A percentile compares a stretch with the other conserved stretches of the same genome.
These are phyloP conservation scores for Habropoda laboriosa DNA, from an alignment of 1,140 invertebrate genomes.

Conservation along the genomic window DNA sequence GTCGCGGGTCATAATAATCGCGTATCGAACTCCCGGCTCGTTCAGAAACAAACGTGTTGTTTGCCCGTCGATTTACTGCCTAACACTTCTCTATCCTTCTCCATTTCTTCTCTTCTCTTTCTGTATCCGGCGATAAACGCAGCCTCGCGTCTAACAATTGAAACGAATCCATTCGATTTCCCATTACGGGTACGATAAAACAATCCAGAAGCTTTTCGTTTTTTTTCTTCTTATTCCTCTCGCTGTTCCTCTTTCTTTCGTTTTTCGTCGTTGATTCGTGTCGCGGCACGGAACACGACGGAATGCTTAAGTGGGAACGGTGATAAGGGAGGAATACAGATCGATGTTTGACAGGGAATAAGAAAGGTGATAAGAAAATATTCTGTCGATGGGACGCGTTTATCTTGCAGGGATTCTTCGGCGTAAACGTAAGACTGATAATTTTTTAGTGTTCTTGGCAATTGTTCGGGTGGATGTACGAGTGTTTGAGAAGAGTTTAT, in stretches of 20 bases:
- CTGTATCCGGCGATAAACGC: constrained; percentile 21
- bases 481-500: too few species aligned
- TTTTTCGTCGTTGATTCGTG: neutral
- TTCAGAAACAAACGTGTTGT: constrained; percentile 74
- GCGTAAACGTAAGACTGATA: neutral
- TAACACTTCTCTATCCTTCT: neutral
- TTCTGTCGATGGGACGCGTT: constrained; percentile 2
- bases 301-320: too few species aligned
- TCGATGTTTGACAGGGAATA: constrained; percentile 18
- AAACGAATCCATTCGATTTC: constrained; percentile 19
- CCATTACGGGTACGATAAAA: neutral
- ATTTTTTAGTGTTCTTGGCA: neutral
- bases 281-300: too few species aligned
- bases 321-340: neutral
- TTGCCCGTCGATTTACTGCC: constrained; percentile 63
- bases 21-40: constrained; percentile 73
- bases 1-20: constrained; percentile 79
- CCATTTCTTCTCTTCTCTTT: neutral
- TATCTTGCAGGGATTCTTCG: neutral
- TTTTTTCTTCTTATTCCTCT: neutral
- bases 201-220: neutral
- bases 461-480: neutral
- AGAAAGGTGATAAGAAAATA: constrained; percentile 3
- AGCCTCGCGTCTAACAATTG: constrained; percentile 14
- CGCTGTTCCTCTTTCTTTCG: constrained; percentile 5